These are phyloP conservation scores for Epirrhoe tristata DNA, from an alignment of 2,888 invertebrate species.

Conservation along the genomic window DNA sequence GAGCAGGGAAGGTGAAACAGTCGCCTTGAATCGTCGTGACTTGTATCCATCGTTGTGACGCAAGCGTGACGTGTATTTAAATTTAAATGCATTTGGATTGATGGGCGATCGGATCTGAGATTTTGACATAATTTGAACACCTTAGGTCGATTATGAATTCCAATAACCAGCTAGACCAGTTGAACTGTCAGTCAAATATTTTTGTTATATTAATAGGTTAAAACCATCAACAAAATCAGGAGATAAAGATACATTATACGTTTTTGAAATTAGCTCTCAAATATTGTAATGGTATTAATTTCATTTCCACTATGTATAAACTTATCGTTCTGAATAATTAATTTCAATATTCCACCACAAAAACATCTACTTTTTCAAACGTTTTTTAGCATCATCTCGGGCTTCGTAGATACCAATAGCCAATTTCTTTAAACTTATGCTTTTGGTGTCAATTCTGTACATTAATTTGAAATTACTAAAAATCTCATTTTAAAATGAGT, in stretches of 20 bases:
- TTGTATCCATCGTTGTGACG: slow-evolving; percentile 76
- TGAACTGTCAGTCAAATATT: background rate
- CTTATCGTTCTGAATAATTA: no score
- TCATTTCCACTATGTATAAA: background rate
- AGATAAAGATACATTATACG: background rate
- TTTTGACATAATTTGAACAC: slow-evolving; percentile 34
- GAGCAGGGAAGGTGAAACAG: slow-evolving; percentile 67
- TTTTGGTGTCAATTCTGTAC: background rate
- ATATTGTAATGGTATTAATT: background rate
- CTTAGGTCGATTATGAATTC: slow-evolving; percentile 23
- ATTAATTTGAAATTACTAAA: no score
- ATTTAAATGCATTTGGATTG: slow-evolving; percentile 63
- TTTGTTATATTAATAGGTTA: background rate
- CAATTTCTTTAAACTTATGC: background rate
- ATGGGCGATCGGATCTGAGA: slow-evolving; percentile 43
- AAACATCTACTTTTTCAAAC: no score
- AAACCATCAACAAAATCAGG: background rate
- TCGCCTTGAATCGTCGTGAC: slow-evolving; percentile 75
- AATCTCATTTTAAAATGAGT: no score
- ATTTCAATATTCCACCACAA: no score
- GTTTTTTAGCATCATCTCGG: no score
- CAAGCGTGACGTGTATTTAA: slow-evolving; percentile 69
- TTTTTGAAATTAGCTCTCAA: background rate
- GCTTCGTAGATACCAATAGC: no score
- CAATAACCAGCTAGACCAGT: slow-evolving; percentile 8